These are phyloP conservation scores for Neodontobutis hainanensis DNA, from an alignment of 2,113 vertebrate species.

Conservation along the genomic window DNA sequence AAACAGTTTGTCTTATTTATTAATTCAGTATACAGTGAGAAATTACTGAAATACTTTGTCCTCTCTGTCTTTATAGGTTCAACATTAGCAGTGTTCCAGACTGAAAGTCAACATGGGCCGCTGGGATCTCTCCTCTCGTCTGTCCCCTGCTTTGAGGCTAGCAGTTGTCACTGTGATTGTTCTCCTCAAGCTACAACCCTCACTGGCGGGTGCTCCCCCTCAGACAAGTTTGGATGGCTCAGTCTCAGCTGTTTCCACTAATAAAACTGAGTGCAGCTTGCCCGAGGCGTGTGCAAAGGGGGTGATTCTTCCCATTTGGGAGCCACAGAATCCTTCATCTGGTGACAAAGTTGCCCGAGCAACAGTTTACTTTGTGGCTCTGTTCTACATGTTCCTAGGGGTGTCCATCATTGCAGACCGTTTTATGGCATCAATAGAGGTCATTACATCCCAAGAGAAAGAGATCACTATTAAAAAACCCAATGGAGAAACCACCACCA, in stretches of 20 bases:
- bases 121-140: conserved; percentile 58
- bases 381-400: conserved; percentile 98
- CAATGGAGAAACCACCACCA: conserved; percentile 95
- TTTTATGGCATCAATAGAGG: conserved; percentile 99
- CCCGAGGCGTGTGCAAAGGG: conserved; percentile 84
- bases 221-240: conserved; percentile 66
- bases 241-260: conserved; percentile 68
- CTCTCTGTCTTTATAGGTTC: conserved; percentile 68
- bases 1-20: too few relatives aligned
- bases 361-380: conserved; percentile 96
- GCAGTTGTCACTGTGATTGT: conserved; percentile 76
- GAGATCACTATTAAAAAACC: conserved; percentile 99
- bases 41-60: conserved; percentile 12
- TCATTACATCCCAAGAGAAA: conserved; percentile 97
- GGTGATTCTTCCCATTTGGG: conserved; percentile 93
- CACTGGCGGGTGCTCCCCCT: conserved; percentile 60
- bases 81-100: conserved; percentile 33
- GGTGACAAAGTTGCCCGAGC: conserved; percentile 98
- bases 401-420: conserved; percentile 98
- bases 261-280: conserved; percentile 81
- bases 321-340: conserved; percentile 92
- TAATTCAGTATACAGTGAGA: background rate
- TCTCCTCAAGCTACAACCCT: conserved; percentile 73
- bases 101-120: conserved; percentile 77
- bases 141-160: conserved; percentile 76